Base-by-base conservation (phyloP, 1,140 invertebrate genomes). In the Odontomachus brunneus region DNA sequence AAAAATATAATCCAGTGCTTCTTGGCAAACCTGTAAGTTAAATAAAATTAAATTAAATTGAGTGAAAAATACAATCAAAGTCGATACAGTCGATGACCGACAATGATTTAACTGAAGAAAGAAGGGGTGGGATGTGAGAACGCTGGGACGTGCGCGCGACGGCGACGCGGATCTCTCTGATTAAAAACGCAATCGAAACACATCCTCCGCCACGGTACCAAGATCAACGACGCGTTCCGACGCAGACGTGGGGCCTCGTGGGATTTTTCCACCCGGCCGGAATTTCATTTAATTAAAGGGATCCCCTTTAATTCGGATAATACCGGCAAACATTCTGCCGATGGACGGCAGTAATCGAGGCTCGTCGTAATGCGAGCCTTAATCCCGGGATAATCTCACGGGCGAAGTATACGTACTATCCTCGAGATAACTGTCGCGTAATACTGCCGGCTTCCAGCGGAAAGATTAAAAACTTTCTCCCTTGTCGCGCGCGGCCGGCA, bases 241-340 rank as follows among this genome's bases (percentile, higher is more conserved):
- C 72, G 9, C 19, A 48, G 15, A 67, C 62, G 51, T 29, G 51
- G 14, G 15, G 5, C 65, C n/a, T 69, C 51, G 51, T 44, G 22
- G 51, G 17, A 57, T 80, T 80, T 80, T 80, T 57, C 15, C 80
- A 9, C 19, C 57, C 72, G n/a, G 7, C 3, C 14, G 71, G 33
- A 83, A 76, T 83, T 83, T 83, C 72, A 75, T 83, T 83, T 83
- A 83, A 83, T 83, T 83, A 83, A 82, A 65, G 62, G 49, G n/a
- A 48, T 26, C 14, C 71, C 33, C 14, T 63, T 49, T 83, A 76
- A 83, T 63, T 74, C 81, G 48, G 71, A 83, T 75, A 75, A 83
- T 65, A 63, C 71, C 81, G 26, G 60, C 72, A 65, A 83, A 83
- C 71, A 83, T 83, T 83, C 81, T 65, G 60, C 72, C 81, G 81